Evolutionary conservation across 2,888 invertebrate genomes (phyloP).

Genomic region (Brachycybe producta): DNA sequence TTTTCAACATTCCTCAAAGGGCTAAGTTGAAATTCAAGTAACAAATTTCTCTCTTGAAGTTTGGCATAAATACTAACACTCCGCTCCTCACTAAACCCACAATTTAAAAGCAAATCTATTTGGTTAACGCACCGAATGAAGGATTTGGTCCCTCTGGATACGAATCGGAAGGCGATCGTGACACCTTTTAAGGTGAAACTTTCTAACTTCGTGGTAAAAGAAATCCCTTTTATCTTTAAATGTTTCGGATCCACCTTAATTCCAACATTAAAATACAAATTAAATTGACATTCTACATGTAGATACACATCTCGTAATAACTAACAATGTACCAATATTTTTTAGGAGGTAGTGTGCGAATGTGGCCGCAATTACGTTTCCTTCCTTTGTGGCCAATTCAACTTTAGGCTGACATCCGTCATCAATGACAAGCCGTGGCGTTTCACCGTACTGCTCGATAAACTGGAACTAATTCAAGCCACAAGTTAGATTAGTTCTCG

Average conservation of each 20-base stretch:
- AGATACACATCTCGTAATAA: neutral
- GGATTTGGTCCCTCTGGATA: constrained; percentile 62
- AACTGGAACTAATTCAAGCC: constrained; percentile 49
- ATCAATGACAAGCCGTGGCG: constrained; percentile 62
- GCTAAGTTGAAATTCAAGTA: too few species aligned
- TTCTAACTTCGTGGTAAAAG: constrained; percentile 67
- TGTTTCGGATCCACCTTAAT: constrained; percentile 69
- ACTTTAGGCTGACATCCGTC: constrained; percentile 82
- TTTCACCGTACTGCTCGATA: too few species aligned
- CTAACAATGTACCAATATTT: constrained; percentile 53
- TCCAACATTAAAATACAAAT: neutral
- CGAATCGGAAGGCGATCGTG: constrained; percentile 74
- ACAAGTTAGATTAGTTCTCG: neutral
- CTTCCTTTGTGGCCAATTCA: constrained; percentile 64
- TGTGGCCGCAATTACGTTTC: constrained; percentile 82
- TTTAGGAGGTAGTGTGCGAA: constrained; percentile 80
- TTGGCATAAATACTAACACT: too few species aligned
- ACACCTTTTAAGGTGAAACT: constrained; percentile 71
- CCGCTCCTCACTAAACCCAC: too few species aligned
- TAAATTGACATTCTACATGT: neutral
- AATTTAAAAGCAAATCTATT: neutral
- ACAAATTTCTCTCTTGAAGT: too few species aligned
- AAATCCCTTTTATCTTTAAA: constrained; percentile 62
- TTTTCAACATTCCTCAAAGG: too few species aligned
- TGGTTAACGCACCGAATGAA: constrained; percentile 51